These are phyloP conservation scores for Neofelis nebulosa DNA, from an alignment of 2,113 vertebrate genomes.

Conservation along the genomic window DNA sequence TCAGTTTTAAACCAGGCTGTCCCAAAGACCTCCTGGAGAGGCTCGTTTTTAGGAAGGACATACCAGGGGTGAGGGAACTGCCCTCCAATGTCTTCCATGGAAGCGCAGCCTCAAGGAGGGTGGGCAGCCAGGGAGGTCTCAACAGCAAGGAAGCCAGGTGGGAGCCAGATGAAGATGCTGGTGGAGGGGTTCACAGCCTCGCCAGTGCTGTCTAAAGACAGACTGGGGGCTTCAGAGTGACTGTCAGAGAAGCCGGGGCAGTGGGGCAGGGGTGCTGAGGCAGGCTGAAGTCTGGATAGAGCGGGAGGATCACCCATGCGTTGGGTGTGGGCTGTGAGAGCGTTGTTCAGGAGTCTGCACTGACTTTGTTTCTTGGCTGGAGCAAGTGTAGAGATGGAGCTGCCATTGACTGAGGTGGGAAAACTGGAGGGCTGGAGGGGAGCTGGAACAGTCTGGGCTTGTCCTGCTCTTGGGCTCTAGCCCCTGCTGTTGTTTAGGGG, in stretches of 20 bases:
- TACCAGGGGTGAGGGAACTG: background rate
- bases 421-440: background rate
- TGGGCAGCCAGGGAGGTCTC: background rate
- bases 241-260: background rate
- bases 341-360: background rate
- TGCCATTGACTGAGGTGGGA: background rate
- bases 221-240: too few species aligned
- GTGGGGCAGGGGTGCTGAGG: background rate
- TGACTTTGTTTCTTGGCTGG: background rate
- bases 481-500: background rate
- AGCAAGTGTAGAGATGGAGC: background rate
- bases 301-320: background rate
- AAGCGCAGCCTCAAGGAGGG: background rate
- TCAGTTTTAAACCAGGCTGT: background rate
- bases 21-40: background rate
- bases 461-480: background rate
- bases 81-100: background rate
- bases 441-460: background rate
- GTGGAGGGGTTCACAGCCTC: fast-evolving
- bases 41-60: background rate
- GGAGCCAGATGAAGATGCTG: background rate
- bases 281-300: background rate
- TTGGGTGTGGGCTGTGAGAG: background rate
- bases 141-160: background rate
- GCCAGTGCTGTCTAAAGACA: too few species aligned